phyloP scores from a whole-genome alignment of 2,888 invertebrate species.

The Pristionchus entomophagus region DNA sequence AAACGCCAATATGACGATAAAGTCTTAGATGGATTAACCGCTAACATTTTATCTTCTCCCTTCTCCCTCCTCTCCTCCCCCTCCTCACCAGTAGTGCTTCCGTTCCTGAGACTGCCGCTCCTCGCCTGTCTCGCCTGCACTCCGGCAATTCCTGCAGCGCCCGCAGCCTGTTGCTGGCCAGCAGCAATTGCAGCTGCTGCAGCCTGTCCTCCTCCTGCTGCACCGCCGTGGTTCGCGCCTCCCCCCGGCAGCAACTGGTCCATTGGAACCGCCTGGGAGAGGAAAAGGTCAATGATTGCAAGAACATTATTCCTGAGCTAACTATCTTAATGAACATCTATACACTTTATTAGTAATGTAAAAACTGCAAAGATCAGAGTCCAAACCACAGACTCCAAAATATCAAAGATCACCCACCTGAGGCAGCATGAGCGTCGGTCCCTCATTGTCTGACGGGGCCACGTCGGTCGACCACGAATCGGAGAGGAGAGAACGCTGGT shows the following conservation, averaged over 20 bases:
- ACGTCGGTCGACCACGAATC: constrained; percentile 99
- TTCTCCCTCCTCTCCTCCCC: no score
- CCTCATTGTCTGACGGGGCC: constrained; percentile 93
- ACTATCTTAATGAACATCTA: no score
- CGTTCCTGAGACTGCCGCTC: constrained; percentile 40
- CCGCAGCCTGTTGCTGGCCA: background rate
- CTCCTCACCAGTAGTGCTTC: constrained; percentile 25
- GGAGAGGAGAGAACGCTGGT: constrained; percentile 95
- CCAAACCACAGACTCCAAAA: background rate
- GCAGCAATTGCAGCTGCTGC: no score
- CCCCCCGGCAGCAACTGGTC: constrained; percentile 46
- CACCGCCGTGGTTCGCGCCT: constrained; percentile 31
- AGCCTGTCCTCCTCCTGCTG: constrained; percentile 30
- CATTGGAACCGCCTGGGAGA: constrained; percentile 17
- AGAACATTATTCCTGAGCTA: no score
- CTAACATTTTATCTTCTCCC: no score
- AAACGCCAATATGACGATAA: no score
- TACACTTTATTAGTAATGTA: no score
- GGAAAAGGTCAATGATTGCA: no score
- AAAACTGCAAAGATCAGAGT: background rate
- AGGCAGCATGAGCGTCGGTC: constrained; percentile 49
- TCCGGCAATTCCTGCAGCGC: constrained; percentile 57
- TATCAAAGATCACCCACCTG: constrained; percentile 37
- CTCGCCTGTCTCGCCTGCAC: background rate
- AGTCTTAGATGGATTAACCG: no score